Percentiles rank a stretch among this genome's conserved stretches.
Evolutionary conservation across 2,888 invertebrate genomes (phyloP).

Genomic region (Acrobeloides nanus): DNA sequence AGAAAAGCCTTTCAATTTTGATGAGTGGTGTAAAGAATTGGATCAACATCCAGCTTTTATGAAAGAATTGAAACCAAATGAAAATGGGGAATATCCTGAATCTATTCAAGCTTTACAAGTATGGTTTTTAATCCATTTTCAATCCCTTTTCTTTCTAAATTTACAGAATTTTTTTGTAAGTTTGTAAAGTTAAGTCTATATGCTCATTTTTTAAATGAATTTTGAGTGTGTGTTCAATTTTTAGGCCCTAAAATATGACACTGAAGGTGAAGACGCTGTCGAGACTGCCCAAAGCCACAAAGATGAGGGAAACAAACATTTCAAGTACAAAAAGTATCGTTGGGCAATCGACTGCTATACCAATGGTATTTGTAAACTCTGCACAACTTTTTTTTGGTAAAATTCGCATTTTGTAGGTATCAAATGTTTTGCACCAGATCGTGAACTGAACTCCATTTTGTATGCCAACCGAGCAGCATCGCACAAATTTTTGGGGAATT

Average conservation of each 20-base stretch:
- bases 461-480: conserved; percentile 86
- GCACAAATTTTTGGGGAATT: conserved; percentile 69
- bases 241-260: conserved; percentile 77
- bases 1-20: conserved; percentile 45
- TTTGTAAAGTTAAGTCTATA: conserved; percentile 1
- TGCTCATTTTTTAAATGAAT: neutral
- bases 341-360: conserved; percentile 74
- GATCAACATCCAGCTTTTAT: conserved; percentile 51
- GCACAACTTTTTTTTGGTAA: neutral
- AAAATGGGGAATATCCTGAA: conserved; percentile 38
- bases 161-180: conserved; percentile 1
- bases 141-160: neutral
- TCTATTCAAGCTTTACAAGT: conserved; percentile 63
- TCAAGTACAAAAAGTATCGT: conserved; percentile 84
- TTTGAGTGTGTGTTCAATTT: conserved; percentile 54
- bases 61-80: conserved; percentile 30
- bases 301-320: conserved; percentile 90
- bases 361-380: conserved; percentile 61
- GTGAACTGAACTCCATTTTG: conserved; percentile 71
- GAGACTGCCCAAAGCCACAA: conserved; percentile 81
- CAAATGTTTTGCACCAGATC: conserved; percentile 60
- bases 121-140: no score
- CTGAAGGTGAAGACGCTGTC: conserved; percentile 58
- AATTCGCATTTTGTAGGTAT: conserved; percentile 59
- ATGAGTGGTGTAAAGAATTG: conserved; percentile 46